phyloP scores from a whole-genome alignment of 2,113 vertebrate genomes.

The Apaloderma vittatum region DNA sequence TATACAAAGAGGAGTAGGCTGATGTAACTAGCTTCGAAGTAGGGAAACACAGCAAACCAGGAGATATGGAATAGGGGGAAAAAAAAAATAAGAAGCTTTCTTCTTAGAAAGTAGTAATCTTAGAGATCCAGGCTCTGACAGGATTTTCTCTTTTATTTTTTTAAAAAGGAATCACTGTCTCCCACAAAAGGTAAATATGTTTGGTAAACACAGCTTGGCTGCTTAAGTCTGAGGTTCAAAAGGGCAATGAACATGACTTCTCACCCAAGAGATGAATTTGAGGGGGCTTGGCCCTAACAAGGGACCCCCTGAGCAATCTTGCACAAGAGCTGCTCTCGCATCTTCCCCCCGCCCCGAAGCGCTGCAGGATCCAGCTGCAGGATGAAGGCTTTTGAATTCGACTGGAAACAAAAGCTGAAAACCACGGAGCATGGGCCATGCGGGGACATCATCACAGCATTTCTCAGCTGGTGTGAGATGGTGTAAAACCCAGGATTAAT shows the following conservation, averaged over 20 bases:
- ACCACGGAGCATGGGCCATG: background rate
- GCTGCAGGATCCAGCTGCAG: background rate
- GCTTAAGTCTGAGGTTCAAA: background rate
- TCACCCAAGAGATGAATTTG: background rate
- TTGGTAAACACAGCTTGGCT: background rate
- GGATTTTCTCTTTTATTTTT: background rate
- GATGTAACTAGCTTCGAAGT: background rate
- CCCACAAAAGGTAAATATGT: background rate
- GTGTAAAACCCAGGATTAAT: background rate
- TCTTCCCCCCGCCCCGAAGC: background rate
- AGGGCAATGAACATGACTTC: fast-evolving
- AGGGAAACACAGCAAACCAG: background rate
- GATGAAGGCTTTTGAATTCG: background rate
- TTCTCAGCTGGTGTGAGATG: background rate
- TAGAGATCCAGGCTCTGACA: background rate
- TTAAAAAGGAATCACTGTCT: background rate
- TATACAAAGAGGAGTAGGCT: background rate
- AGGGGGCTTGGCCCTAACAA: fast-evolving
- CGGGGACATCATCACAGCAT: fast-evolving
- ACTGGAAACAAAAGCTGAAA: background rate
- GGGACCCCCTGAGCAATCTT: fast-evolving
- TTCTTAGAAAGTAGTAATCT: background rate
- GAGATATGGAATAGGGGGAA: fast-evolving
- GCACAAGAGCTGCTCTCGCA: fast-evolving
- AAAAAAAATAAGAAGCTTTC: background rate